Percentiles rank a stretch among this genome's conserved stretches.
Conservation (phyloP, 2,113 vertebrate genomes). For the Psilopsiagon aymara region DNA sequence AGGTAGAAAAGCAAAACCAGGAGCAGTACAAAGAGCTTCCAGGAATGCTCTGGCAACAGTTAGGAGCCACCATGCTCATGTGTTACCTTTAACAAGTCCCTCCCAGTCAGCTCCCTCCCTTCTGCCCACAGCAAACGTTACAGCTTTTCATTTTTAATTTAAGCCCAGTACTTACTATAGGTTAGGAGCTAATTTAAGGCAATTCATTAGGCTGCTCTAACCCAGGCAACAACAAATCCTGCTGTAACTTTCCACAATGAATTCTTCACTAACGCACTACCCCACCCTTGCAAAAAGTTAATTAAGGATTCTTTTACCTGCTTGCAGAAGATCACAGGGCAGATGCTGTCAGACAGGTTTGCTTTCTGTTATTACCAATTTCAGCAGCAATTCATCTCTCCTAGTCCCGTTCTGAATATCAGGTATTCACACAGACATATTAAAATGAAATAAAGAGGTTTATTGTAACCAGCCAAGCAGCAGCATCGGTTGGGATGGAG, state of each 20-base stretch:
- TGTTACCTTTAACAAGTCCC: background rate
- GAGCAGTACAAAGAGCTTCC: background rate
- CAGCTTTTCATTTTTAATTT: background rate
- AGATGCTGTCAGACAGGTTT: slow-evolving; percentile 48
- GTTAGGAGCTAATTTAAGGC: background rate
- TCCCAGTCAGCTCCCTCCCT: background rate
- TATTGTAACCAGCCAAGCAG: background rate
- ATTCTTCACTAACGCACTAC: background rate
- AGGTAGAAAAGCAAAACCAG: background rate
- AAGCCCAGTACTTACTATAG: background rate
- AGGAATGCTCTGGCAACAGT: background rate
- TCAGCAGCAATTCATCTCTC: slow-evolving; percentile 26
- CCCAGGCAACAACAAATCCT: background rate
- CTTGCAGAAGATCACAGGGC: slow-evolving; percentile 32
- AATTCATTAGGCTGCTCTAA: slow-evolving; percentile 22
- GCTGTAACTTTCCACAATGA: background rate
- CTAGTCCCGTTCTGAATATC: slow-evolving; percentile 11
- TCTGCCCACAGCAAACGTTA: background rate
- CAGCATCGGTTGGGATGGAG: background rate
- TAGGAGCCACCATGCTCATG: background rate
- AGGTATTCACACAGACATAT: background rate
- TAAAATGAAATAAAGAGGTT: background rate
- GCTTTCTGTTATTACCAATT: slow-evolving; percentile 39
- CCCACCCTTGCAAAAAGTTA: slow-evolving; percentile 28
- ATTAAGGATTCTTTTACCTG: slow-evolving; percentile 44